Conservation (phyloP, 1,140 invertebrate species). For the Limonius californicus region DNA sequence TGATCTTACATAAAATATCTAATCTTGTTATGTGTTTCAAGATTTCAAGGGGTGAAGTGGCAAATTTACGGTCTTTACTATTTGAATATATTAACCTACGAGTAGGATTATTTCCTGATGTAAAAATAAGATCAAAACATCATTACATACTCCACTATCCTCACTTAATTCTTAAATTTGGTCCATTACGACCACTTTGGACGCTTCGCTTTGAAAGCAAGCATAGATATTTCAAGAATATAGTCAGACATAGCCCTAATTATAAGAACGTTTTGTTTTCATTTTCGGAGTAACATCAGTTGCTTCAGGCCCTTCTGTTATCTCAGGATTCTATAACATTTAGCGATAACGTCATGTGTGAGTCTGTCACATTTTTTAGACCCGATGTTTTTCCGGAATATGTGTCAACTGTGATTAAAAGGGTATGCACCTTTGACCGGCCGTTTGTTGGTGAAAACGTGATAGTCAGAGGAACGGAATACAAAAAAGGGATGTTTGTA, state of each 20-base stretch:
- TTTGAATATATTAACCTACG: slow-evolving; percentile 16
- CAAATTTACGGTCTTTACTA: slow-evolving; percentile 13
- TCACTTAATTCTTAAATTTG: slow-evolving; percentile 15
- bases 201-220: slow-evolving; percentile 23
- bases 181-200: slow-evolving; percentile 18
- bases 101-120: slow-evolving; percentile 12
- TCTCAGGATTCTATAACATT: background rate
- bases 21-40: slow-evolving; percentile 8
- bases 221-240: slow-evolving; percentile 21
- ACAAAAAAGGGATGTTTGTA: slow-evolving; percentile 13
- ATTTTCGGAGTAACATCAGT: slow-evolving; percentile 19
- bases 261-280: slow-evolving; percentile 19
- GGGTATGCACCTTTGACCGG: background rate
- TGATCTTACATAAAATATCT: slow-evolving; percentile 14
- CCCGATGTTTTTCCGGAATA: background rate
- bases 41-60: slow-evolving; percentile 18
- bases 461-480: background rate
- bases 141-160: slow-evolving; percentile 22
- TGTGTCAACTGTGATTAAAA: background rate
- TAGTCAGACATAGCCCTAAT: slow-evolving; percentile 17
- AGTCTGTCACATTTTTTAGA: background rate
- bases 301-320: slow-evolving; percentile 3
- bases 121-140: slow-evolving; percentile 18
- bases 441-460: background rate
- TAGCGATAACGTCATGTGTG: background rate